These are phyloP conservation scores for Kobus ellipsiprymnus DNA, from an alignment of 2,113 vertebrate genomes.

Conservation along the genomic window DNA sequence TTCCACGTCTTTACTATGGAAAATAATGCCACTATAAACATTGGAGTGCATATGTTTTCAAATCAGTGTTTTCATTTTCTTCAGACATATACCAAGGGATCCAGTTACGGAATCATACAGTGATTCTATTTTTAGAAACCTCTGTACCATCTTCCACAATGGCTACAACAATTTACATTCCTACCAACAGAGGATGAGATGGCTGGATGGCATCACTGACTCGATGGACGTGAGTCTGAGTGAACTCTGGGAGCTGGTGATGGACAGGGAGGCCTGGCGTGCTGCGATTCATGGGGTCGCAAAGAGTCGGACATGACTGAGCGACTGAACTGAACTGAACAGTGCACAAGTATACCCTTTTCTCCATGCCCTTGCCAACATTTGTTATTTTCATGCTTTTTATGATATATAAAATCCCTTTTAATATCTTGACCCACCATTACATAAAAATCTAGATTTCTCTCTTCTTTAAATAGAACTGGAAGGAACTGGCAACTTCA, in stretches of 20 bases:
- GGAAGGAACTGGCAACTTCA: background rate
- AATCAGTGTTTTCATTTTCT: background rate
- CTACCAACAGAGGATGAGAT: background rate
- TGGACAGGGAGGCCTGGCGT: too few relatives aligned
- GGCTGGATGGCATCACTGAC: too few relatives aligned
- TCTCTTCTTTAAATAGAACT: background rate
- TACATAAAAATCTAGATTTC: background rate
- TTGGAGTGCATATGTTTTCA: background rate
- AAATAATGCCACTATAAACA: background rate
- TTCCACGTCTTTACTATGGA: background rate
- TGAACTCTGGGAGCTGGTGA: too few relatives aligned
- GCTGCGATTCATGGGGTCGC: too few relatives aligned
- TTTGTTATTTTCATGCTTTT: background rate
- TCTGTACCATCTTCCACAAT: background rate
- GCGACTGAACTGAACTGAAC: background rate
- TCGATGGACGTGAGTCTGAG: too few relatives aligned
- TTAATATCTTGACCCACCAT: background rate
- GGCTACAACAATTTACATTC: background rate
- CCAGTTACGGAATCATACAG: background rate
- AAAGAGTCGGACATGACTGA: too few relatives aligned
- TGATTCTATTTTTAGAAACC: background rate
- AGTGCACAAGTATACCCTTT: background rate
- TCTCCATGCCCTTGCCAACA: background rate
- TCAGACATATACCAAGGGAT: background rate
- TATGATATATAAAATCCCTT: background rate